Evolutionary conservation across 2,797 vertebrate species (phyloP).

Genomic region (Gadopsis marmoratus): DNA sequence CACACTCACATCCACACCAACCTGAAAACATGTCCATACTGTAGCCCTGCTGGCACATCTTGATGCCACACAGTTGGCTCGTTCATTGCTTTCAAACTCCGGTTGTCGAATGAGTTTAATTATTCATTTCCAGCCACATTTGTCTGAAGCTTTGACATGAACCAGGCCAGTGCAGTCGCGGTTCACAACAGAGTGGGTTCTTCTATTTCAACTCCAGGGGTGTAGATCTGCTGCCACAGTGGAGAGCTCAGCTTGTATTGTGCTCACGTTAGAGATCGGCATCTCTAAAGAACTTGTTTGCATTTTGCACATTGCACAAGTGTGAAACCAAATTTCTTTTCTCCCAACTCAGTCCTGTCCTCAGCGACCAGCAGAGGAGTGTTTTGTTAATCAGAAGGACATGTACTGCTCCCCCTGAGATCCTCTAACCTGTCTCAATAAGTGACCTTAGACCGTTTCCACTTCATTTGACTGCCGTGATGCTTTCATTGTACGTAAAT

Average conservation of each 20-base stretch:
- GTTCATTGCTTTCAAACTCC: constrained; percentile 46
- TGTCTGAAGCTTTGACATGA: constrained; percentile 49
- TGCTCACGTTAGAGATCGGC: constrained; percentile 41
- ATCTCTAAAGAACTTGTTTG: constrained; percentile 68
- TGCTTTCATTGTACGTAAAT: constrained; percentile 30
- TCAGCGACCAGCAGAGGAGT: constrained; percentile 33
- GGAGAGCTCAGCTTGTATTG: constrained; percentile 45
- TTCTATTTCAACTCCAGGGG: constrained; percentile 15
- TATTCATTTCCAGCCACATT: constrained; percentile 55
- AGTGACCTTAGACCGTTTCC: constrained; percentile 34
- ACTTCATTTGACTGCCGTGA: constrained; percentile 18
- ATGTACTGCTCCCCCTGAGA: neutral
- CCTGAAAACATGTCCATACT: constrained; percentile 79
- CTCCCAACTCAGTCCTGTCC: constrained; percentile 24
- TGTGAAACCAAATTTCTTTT: constrained; percentile 59
- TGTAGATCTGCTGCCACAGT: constrained; percentile 33
- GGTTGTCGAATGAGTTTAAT: constrained; percentile 51
- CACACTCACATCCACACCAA: constrained; percentile 67
- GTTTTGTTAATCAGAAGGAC: constrained; percentile 49
- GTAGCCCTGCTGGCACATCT: constrained; percentile 64
- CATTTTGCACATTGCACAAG: constrained; percentile 80
- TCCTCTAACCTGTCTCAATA: constrained; percentile 27
- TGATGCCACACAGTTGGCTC: constrained; percentile 41
- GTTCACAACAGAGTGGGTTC: constrained; percentile 31
- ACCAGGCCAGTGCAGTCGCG: constrained; percentile 48